Conservation (phyloP, 1,140 invertebrate genomes). For the Belonocnema kinseyi region DNA sequence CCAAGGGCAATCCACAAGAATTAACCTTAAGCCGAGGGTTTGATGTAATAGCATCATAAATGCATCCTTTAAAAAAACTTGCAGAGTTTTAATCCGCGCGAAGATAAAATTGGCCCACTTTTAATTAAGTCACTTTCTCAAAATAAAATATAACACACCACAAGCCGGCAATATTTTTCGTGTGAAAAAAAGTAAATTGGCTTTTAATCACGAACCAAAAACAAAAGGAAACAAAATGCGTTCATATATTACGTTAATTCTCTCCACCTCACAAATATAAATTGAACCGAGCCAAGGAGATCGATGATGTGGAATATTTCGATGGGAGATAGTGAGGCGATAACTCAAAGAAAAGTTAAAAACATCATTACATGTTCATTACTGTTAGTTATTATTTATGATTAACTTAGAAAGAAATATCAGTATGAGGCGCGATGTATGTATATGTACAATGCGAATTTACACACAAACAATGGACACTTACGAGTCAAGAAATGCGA, state of each 20-base stretch:
- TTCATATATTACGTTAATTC: background rate
- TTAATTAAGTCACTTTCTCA: too few relatives aligned
- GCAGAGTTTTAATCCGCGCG: too few relatives aligned
- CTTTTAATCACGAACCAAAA: background rate
- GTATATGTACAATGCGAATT: constrained; percentile 46
- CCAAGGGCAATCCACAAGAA: too few relatives aligned
- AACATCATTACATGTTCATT: constrained; percentile 16
- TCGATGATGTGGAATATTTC: constrained; percentile 1
- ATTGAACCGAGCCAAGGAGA: background rate
- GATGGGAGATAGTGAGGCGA: constrained; percentile 7
- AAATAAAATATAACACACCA: too few relatives aligned
- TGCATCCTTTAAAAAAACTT: too few relatives aligned
- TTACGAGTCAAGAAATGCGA: constrained; percentile 59
- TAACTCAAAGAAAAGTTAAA: constrained; percentile 1
- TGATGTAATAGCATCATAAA: too few relatives aligned
- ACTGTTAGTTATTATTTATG: constrained; percentile 6
- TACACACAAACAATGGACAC: constrained; percentile 65
- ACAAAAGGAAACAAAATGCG: background rate
- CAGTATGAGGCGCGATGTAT: background rate
- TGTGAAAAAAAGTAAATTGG: background rate
- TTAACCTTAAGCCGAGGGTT: too few relatives aligned
- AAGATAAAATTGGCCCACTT: too few relatives aligned
- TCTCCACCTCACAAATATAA: constrained; percentile 6
- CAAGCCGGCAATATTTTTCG: too few relatives aligned
- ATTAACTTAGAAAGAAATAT: constrained; percentile 4